A percentile compares a stretch with the other conserved stretches of the same genome.
These are phyloP conservation scores for Spheniscus humboldti DNA, from an alignment of 2,797 vertebrate genomes.

Conservation along the genomic window DNA sequence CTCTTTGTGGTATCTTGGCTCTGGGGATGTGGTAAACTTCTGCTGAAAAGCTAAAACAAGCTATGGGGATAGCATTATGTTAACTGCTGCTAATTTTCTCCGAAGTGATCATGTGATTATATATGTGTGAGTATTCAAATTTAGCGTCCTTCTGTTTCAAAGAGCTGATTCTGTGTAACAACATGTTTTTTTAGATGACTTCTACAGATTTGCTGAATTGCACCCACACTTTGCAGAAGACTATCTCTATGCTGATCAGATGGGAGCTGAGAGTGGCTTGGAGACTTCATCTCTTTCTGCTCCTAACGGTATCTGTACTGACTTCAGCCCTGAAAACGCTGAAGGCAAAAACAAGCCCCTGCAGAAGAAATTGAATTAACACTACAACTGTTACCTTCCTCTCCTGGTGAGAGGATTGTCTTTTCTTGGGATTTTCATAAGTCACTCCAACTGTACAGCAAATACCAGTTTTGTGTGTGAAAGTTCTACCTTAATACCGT, in stretches of 20 bases:
- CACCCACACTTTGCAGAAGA: slow-evolving; percentile 88
- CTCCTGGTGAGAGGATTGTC: slow-evolving; percentile 80
- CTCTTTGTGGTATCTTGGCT: background rate
- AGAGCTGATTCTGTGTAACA: slow-evolving; percentile 28
- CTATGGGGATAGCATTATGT: background rate
- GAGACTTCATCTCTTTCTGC: slow-evolving; percentile 65
- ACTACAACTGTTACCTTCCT: slow-evolving; percentile 58
- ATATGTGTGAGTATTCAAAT: slow-evolving; percentile 14
- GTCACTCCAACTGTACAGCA: slow-evolving; percentile 43
- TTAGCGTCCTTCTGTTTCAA: slow-evolving; percentile 40
- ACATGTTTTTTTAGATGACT: slow-evolving; percentile 80
- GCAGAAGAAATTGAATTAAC: slow-evolving; percentile 89
- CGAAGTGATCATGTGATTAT: background rate
- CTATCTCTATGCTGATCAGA: slow-evolving; percentile 82
- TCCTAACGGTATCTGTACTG: slow-evolving; percentile 92
- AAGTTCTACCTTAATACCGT: slow-evolving; percentile 38
- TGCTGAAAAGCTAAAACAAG: background rate
- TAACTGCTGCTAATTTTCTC: slow-evolving; percentile 42
- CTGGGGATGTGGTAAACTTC: background rate
- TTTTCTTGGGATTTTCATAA: slow-evolving; percentile 66
- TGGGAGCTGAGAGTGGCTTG: slow-evolving; percentile 65
- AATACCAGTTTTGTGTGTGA: slow-evolving; percentile 47
- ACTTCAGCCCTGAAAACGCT: slow-evolving; percentile 85
- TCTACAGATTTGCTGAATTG: slow-evolving; percentile 81
- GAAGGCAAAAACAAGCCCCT: slow-evolving; percentile 57